phyloP scores from a whole-genome alignment of 2,113 vertebrate genomes.

The Pituophis catenifer region DNA sequence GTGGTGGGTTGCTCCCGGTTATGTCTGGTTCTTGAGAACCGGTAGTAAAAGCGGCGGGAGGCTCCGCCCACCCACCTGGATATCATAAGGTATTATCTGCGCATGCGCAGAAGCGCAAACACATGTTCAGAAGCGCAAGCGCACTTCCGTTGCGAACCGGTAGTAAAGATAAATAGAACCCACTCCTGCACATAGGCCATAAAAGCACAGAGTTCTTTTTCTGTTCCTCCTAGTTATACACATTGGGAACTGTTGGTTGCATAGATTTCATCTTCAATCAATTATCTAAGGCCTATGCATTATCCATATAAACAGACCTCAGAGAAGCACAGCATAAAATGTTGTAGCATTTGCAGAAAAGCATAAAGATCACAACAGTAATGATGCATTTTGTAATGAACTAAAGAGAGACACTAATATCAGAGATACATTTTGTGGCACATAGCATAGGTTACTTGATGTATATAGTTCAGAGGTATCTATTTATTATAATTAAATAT shows the following conservation, averaged over 20 bases:
- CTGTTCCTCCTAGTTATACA: background rate
- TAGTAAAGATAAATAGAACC: too few species aligned
- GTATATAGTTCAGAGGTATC: background rate
- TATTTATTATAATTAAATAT: background rate
- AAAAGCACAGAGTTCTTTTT: slow-evolving; percentile 16
- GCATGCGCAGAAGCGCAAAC: too few species aligned
- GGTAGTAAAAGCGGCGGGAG: too few species aligned
- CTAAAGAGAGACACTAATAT: slow-evolving; percentile 34
- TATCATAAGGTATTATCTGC: too few species aligned
- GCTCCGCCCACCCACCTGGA: too few species aligned
- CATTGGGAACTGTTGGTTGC: background rate
- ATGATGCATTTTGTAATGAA: slow-evolving; percentile 42
- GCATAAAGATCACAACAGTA: slow-evolving; percentile 49
- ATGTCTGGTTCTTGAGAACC: too few species aligned
- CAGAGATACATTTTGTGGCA: background rate
- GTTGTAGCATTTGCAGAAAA: slow-evolving; percentile 36
- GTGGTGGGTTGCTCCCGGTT: too few species aligned
- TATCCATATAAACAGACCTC: slow-evolving; percentile 52
- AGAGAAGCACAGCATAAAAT: slow-evolving; percentile 45
- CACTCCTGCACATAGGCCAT: background rate
- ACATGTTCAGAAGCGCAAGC: too few species aligned
- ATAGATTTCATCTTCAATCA: slow-evolving; percentile 21
- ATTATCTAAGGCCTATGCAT: slow-evolving; percentile 35
- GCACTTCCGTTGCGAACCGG: too few species aligned
- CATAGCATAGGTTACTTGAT: background rate